phyloP scores from a whole-genome alignment of 2,113 vertebrate species.

The Physeter macrocephalus region DNA sequence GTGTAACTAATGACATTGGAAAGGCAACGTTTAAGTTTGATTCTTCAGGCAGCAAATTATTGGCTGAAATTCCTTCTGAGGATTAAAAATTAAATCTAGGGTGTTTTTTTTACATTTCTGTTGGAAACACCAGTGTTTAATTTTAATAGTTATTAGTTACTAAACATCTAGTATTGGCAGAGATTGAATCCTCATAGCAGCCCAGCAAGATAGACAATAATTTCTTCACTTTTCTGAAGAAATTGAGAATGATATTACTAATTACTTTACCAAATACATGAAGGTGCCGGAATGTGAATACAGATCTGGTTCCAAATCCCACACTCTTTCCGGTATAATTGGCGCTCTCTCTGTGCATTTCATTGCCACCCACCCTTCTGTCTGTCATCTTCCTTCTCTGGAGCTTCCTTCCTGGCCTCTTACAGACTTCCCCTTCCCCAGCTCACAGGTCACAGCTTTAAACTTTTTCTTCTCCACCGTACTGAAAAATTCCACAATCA shows the following conservation, averaged over 20 bases:
- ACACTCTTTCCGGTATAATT: neutral
- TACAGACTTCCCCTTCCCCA: neutral
- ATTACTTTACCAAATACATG: neutral
- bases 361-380: neutral
- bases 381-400: neutral
- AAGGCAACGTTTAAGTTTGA: neutral
- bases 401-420: neutral
- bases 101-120: neutral
- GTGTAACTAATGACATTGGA: neutral
- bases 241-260: neutral
- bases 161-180: neutral
- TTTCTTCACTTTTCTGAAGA: neutral
- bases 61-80: conserved; percentile 4
- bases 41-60: neutral
- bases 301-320: neutral
- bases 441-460: neutral
- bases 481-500: neutral
- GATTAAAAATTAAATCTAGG: conserved; percentile 24
- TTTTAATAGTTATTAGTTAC: neutral
- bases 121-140: neutral
- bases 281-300: neutral
- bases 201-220: neutral
- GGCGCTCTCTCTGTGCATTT: neutral
- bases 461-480: neutral
- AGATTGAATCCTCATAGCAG: neutral